Conservation (phyloP, 2,888 invertebrate genomes). For the Lamellibrachia columna region DNA sequence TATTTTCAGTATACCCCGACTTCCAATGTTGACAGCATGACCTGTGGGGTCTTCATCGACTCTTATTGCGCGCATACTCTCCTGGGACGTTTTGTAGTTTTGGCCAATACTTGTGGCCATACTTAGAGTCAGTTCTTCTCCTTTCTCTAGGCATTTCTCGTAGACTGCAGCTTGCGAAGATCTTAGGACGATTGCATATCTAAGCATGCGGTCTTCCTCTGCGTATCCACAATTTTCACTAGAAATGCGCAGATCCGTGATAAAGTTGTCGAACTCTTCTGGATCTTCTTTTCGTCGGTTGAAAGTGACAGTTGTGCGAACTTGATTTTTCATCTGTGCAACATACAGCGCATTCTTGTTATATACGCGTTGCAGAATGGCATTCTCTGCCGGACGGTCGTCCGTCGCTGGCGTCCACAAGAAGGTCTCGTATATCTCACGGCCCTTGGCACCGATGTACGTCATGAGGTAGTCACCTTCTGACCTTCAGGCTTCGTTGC, state of each 20-base stretch:
- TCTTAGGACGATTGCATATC: slow-evolving; percentile 22
- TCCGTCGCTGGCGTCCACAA: slow-evolving; percentile 8
- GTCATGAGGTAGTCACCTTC: neutral
- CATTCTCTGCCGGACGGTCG: neutral
- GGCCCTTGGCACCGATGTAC: slow-evolving; percentile 17
- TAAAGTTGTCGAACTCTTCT: slow-evolving; percentile 17
- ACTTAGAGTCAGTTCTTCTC: slow-evolving; percentile 17
- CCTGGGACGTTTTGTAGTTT: neutral
- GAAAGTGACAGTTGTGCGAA: neutral
- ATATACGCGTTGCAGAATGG: neutral
- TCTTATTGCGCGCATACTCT: slow-evolving; percentile 8
- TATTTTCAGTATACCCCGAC: neutral
- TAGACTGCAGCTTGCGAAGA: neutral
- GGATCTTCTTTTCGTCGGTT: neutral
- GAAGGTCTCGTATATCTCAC: slow-evolving; percentile 23
- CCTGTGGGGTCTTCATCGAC: neutral
- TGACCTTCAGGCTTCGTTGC: neutral
- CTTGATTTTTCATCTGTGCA: slow-evolving; percentile 16
- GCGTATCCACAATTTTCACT: slow-evolving; percentile 7
- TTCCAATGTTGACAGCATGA: neutral
- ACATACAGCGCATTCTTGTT: slow-evolving; percentile 13
- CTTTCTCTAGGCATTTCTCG: slow-evolving; percentile 22
- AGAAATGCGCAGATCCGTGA: slow-evolving; percentile 17
- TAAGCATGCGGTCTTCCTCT: slow-evolving; percentile 6
- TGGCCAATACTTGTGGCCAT: slow-evolving; percentile 22